phyloP scores from a whole-genome alignment of 2,113 vertebrate genomes.

The Proteles cristata region DNA sequence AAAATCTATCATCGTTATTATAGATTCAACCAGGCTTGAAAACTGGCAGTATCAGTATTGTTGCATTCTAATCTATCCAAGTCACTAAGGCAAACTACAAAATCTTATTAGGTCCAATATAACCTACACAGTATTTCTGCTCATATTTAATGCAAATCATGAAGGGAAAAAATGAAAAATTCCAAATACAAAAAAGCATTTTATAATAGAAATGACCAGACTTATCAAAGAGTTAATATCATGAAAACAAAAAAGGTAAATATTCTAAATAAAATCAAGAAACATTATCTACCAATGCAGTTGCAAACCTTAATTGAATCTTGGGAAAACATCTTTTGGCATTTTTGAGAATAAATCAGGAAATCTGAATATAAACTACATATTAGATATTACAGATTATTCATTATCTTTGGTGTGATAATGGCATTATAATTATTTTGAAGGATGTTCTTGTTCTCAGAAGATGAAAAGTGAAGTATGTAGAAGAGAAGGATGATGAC shows the following conservation, averaged over 20 bases:
- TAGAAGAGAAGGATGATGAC: neutral
- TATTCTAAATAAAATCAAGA: neutral
- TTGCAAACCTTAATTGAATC: neutral
- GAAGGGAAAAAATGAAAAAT: neutral
- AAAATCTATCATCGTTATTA: neutral
- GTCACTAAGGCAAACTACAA: neutral
- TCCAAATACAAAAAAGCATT: neutral
- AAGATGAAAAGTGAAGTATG: neutral
- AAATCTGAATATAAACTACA: neutral
- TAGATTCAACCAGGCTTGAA: neutral
- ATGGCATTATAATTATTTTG: neutral
- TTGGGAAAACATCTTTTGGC: neutral
- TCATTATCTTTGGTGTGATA: neutral
- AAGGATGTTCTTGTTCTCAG: constrained; percentile 8
- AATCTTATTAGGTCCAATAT: neutral
- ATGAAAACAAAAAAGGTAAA: neutral
- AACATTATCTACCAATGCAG: neutral
- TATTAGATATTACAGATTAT: neutral
- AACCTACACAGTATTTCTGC: neutral
- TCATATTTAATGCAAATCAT: constrained; percentile 12
- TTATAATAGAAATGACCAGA: neutral
- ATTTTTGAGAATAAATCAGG: neutral
- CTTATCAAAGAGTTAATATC: neutral
- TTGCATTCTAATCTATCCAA: neutral
- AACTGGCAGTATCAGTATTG: neutral